These are phyloP conservation scores for Ctenosaura bakeri DNA, from an alignment of 2,797 vertebrate genomes.

Conservation along the genomic window DNA sequence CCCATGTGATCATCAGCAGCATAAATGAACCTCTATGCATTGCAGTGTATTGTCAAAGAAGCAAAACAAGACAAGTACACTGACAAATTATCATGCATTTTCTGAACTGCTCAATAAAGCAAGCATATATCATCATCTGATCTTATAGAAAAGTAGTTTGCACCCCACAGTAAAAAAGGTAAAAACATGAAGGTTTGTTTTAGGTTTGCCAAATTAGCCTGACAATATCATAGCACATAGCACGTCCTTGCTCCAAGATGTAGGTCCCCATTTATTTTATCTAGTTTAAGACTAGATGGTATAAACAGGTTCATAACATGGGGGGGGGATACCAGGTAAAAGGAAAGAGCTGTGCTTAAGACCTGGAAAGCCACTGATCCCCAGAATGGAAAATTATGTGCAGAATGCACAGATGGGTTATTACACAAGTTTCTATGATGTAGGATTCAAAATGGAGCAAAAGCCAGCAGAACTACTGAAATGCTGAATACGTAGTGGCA, in stretches of 20 bases:
- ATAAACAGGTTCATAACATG: background rate
- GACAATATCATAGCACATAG: background rate
- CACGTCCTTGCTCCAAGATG: background rate
- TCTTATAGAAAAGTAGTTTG: background rate
- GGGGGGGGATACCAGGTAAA: background rate
- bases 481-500: background rate
- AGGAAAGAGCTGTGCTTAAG: background rate
- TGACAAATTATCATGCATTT: background rate
- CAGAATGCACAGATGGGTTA: background rate
- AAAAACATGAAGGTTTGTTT: background rate
- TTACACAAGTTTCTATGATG: background rate
- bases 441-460: background rate
- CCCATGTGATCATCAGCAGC: constrained; percentile 3
- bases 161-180: background rate
- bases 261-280: background rate
- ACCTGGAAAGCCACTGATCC: background rate
- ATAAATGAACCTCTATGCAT: background rate
- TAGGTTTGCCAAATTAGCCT: background rate
- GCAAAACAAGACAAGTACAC: background rate
- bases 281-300: background rate
- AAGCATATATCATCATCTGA: background rate
- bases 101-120: background rate
- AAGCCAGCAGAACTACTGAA: background rate
- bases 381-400: background rate
- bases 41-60: background rate